Conservation (phyloP, 2,888 invertebrate species). For the Eupithecia subumbrata region DNA sequence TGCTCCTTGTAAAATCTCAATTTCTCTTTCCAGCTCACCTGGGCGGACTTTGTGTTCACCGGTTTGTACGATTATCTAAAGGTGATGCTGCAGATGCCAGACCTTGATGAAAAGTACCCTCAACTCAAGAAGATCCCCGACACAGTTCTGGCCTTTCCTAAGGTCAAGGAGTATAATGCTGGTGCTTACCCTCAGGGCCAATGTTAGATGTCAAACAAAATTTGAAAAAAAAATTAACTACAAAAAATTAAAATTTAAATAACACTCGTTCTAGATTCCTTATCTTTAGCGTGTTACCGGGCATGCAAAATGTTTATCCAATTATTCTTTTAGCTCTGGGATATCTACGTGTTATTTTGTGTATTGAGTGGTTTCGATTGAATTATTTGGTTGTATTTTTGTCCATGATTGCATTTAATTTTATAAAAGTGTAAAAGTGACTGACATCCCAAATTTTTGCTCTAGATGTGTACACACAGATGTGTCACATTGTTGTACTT, state of each 20-base stretch:
- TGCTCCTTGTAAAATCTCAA: background rate
- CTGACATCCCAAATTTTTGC: background rate
- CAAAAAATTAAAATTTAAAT: too few relatives aligned
- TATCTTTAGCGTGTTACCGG: background rate
- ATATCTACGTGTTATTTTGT: too few relatives aligned
- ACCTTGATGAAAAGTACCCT: conserved; percentile 67
- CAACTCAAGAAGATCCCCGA: conserved; percentile 67
- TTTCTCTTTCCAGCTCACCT: conserved; percentile 64
- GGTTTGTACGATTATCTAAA: conserved; percentile 63
- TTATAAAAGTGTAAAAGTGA: background rate
- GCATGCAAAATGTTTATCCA: too few relatives aligned
- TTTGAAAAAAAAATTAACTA: background rate
- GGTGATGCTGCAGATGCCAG: conserved; percentile 52
- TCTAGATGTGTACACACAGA: background rate
- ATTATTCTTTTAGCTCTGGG: too few relatives aligned
- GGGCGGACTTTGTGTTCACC: conserved; percentile 70
- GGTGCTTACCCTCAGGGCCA: conserved; percentile 39
- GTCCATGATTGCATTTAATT: background rate
- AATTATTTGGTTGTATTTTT: background rate
- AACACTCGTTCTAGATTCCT: background rate
- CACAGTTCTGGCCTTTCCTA: conserved; percentile 61
- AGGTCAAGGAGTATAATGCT: conserved; percentile 68
- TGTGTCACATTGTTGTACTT: background rate
- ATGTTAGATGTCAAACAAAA: background rate
- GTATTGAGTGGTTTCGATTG: background rate